Base-by-base conservation (phyloP, 2,888 invertebrate genomes). In the Sicus ferrugineus region DNA sequence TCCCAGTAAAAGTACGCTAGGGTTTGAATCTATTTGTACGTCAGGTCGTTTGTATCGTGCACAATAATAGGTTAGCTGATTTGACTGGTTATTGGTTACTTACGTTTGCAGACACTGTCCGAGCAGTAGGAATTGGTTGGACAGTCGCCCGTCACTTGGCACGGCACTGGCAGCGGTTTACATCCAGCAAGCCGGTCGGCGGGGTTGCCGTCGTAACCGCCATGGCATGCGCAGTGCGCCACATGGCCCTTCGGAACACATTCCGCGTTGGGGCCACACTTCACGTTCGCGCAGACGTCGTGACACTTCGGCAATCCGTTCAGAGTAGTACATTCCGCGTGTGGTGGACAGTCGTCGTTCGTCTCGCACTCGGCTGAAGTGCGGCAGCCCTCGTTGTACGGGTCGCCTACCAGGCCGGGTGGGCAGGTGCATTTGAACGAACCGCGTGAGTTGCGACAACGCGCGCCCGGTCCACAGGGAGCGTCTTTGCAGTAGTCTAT, bases 181-280 rank as follows among this genome's bases (percentile, higher is more conserved):
- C 96, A 96, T 54, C 95, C 95, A 73, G 87, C 79, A 73, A 86
- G 87, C 59, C 90, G 86, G 83, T 92, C 91, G 72, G 88, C 88
- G 46, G 94, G 90, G 85, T 92, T 90, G 69, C 94, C 95, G 81
- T 91, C 89, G 80, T 92, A 96, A 67, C 93, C 95, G 74, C 86
- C 83, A 77, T 90, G 89, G 83, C 96, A 96, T 77, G 90, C 90
- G 81, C 96, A 96, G 76, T 90, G 89, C 16, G 91, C 92, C 46
- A 87, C 87, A 83, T 96, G 96, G 78, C 92, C 89, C 68, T 88
- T 86, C 71, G 94, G 90, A 70, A 90, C 82, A 83, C 96, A 96
- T 81, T 95, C 94, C 31, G 96, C 89, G 84, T 96, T 96, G 3
- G 89, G 88, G 68, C 94, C 95, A 86, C 96, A 96, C 72, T 88